Percentiles rank a stretch among this genome's conserved stretches.
Evolutionary conservation across 2,113 vertebrate genomes (phyloP).

Genomic region (Columba janthina): DNA sequence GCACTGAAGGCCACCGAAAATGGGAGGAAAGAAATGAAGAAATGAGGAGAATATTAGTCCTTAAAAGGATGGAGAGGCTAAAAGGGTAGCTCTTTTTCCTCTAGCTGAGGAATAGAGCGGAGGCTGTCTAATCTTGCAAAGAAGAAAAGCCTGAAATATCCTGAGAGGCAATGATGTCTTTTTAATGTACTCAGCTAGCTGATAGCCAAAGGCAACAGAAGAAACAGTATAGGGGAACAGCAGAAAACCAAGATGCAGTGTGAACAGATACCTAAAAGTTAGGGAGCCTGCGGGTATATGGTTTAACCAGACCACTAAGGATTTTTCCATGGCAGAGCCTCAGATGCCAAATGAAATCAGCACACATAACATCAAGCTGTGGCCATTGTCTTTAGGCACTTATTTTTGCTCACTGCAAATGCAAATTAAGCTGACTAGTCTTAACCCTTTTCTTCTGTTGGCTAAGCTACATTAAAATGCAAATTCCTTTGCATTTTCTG

Average conservation of each 20-base stretch:
- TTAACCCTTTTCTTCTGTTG: conserved; percentile 9
- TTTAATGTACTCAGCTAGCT: not conserved
- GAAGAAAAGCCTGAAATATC: conserved; percentile 28
- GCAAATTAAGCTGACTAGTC: not conserved
- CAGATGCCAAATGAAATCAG: conserved; percentile 21
- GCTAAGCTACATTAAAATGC: not conserved
- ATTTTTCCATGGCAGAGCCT: not conserved
- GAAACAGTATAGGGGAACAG: not conserved
- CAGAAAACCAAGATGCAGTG: not conserved
- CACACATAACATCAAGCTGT: not conserved
- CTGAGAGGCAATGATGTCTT: not conserved
- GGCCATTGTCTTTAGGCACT: not conserved
- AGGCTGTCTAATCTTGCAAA: conserved; percentile 3
- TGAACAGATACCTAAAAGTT: conserved; percentile 15
- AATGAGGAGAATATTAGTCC: not conserved
- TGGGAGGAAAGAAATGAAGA: not conserved
- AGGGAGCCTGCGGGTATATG: conserved; percentile 14
- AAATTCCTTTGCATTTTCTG: not conserved
- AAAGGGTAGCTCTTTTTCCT: not conserved
- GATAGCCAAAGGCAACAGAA: conserved; percentile 41
- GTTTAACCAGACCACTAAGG: conserved; percentile 54
- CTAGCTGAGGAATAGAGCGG: not conserved
- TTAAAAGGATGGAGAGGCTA: not conserved
- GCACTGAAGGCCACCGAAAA: not conserved
- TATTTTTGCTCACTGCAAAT: not conserved